A percentile compares a stretch with the other conserved stretches of the same genome.
These are phyloP conservation scores for Phoxinus phoxinus DNA, from an alignment of 2,113 vertebrate genomes.

Conservation along the genomic window DNA sequence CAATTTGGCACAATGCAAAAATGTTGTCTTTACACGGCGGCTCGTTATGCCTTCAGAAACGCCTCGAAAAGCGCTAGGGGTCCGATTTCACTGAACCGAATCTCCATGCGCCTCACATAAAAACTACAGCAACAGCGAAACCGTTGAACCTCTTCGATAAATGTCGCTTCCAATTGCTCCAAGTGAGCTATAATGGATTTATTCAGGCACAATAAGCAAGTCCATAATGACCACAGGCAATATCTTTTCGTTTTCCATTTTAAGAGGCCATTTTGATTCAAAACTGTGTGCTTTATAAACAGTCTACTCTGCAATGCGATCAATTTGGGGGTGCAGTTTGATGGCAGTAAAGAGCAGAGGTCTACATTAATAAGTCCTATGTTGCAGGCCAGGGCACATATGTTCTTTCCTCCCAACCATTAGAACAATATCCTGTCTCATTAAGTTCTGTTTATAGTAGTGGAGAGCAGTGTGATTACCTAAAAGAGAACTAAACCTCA, in stretches of 20 bases:
- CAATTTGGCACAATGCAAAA: slow-evolving; percentile 64
- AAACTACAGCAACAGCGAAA: slow-evolving; percentile 59
- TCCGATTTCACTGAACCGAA: slow-evolving; percentile 51
- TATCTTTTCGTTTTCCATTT: slow-evolving; percentile 66
- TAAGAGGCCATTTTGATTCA: slow-evolving; percentile 71
- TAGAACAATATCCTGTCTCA: slow-evolving; percentile 63
- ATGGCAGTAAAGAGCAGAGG: slow-evolving; percentile 70
- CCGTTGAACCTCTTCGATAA: slow-evolving; percentile 67
- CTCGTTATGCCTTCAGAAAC: slow-evolving; percentile 48
- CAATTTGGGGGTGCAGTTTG: slow-evolving; percentile 71
- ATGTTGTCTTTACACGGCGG: slow-evolving; percentile 64
- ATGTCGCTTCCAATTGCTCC: slow-evolving; percentile 66
- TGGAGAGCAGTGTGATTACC: slow-evolving; percentile 67
- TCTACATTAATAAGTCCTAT: slow-evolving; percentile 62
- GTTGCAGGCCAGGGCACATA: slow-evolving; percentile 59
- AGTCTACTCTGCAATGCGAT: slow-evolving; percentile 65
- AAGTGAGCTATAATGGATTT: slow-evolving; percentile 60
- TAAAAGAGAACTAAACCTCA: slow-evolving; percentile 52
- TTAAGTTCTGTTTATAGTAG: slow-evolving; percentile 66
- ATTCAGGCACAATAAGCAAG: slow-evolving; percentile 57
- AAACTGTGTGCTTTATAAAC: slow-evolving; percentile 75
- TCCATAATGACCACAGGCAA: slow-evolving; percentile 66
- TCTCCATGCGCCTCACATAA: slow-evolving; percentile 55
- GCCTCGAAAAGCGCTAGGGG: slow-evolving; percentile 49
- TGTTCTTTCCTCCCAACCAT: slow-evolving; percentile 66